These are phyloP conservation scores for Cryptotis parvus DNA, from an alignment of 2,113 vertebrate species.

Conservation along the genomic window DNA sequence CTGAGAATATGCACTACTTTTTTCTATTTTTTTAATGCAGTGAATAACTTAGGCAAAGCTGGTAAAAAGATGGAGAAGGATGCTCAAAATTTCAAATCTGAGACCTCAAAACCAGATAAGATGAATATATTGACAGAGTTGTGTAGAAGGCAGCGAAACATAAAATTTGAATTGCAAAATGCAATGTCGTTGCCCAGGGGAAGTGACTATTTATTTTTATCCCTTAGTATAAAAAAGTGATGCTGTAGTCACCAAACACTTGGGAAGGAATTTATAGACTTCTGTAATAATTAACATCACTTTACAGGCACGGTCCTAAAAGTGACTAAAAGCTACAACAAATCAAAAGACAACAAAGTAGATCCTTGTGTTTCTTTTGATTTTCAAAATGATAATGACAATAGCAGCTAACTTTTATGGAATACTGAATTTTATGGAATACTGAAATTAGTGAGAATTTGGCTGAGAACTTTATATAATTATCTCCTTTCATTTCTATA, in stretches of 20 bases:
- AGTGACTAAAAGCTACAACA: slow-evolving; percentile 54
- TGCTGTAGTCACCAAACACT: slow-evolving; percentile 79
- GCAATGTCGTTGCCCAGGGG: not conserved
- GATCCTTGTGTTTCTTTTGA: slow-evolving; percentile 15
- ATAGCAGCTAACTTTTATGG: not conserved
- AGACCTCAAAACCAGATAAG: not conserved
- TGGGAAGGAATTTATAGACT: slow-evolving; percentile 72
- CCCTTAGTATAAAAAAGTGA: slow-evolving; percentile 77
- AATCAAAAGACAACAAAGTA: slow-evolving; percentile 49
- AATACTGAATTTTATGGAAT: not conserved
- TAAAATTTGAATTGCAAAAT: slow-evolving; percentile 82
- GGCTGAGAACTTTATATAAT: not conserved
- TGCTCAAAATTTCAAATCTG: not conserved
- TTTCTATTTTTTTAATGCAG: not conserved
- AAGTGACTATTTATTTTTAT: slow-evolving; percentile 77
- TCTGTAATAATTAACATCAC: slow-evolving; percentile 57
- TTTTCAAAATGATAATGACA: slow-evolving; percentile 21
- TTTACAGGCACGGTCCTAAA: slow-evolving; percentile 55
- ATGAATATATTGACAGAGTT: not conserved
- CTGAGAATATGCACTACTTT: not conserved
- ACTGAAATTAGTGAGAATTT: not conserved
- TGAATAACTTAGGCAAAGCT: not conserved
- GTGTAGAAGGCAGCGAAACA: slow-evolving; percentile 60
- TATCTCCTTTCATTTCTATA: slow-evolving; percentile 52
- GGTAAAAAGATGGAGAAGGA: not conserved